Percentiles rank a stretch among this genome's conserved stretches.
Conservation (phyloP, 1,140 invertebrate genomes). For the Dreissena polymorpha region DNA sequence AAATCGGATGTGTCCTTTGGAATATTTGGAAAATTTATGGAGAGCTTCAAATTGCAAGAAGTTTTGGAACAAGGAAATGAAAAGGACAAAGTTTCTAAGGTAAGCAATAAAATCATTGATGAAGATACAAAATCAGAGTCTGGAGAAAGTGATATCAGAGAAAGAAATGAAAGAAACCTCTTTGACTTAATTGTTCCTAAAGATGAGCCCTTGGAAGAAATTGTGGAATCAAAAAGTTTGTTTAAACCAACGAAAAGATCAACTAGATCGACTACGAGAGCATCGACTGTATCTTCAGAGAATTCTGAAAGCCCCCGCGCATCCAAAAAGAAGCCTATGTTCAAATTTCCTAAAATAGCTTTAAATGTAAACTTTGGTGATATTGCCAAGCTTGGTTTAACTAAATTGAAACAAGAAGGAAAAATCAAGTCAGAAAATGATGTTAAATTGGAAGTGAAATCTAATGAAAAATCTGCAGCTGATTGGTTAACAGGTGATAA, state of each 20-base stretch:
- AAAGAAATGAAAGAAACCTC: conserved; percentile 29
- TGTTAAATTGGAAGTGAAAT: neutral
- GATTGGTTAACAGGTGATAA: too few relatives aligned
- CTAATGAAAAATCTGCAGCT: too few relatives aligned
- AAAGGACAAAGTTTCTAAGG: neutral
- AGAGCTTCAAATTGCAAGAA: too few relatives aligned
- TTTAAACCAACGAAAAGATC: conserved; percentile 5
- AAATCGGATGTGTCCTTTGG: neutral
- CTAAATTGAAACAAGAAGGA: conserved; percentile 39
- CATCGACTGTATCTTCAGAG: neutral
- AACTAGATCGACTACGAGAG: neutral
- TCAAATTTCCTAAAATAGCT: conserved; percentile 50
- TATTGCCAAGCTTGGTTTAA: conserved; percentile 50
- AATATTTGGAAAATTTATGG: neutral
- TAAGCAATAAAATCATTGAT: neutral
- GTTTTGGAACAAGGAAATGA: too few relatives aligned
- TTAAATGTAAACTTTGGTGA: conserved; percentile 35
- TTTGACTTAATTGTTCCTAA: conserved; percentile 47
- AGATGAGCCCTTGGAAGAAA: neutral
- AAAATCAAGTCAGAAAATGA: neutral
- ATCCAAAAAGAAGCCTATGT: conserved; percentile 47
- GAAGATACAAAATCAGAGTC: neutral
- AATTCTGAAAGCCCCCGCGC: neutral
- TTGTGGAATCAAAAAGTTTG: neutral
- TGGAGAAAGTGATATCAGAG: neutral